A percentile compares a stretch with the other conserved stretches of the same genome.
Evolutionary conservation across 2,113 vertebrate species (phyloP).

Genomic region (Morone saxatilis): DNA sequence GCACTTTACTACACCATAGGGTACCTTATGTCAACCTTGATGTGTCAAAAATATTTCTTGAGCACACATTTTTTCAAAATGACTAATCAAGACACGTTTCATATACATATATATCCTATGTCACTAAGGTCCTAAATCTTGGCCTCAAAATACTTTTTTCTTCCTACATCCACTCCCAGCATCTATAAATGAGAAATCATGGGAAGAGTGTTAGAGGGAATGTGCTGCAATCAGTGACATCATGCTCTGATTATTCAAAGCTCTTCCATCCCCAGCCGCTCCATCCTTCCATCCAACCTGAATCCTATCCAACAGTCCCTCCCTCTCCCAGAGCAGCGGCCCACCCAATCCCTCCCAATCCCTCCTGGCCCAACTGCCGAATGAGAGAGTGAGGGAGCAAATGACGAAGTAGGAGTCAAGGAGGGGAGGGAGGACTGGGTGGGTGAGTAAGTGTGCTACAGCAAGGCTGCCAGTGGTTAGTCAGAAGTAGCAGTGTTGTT

Average conservation of each 20-base stretch:
- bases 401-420: slow-evolving; percentile 7
- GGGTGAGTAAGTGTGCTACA: slow-evolving; percentile 28
- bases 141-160: background rate
- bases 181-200: background rate
- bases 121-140: background rate
- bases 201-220: background rate
- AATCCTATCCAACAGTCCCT: slow-evolving; percentile 14
- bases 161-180: background rate
- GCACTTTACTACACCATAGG: too few species aligned
- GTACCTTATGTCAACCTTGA: too few species aligned
- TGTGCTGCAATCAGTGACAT: slow-evolving; percentile 39
- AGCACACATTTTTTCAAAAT: too few species aligned
- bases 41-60: too few species aligned
- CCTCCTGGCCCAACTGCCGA: background rate
- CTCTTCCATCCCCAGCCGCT: background rate
- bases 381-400: slow-evolving; percentile 12
- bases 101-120: background rate
- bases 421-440: slow-evolving; percentile 9
- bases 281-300: slow-evolving; percentile 16
- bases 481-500: slow-evolving; percentile 81
- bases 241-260: slow-evolving; percentile 67
- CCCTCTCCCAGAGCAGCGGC: slow-evolving; percentile 24
- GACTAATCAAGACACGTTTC: too few species aligned
- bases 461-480: slow-evolving; percentile 65
- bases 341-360: background rate